A percentile compares a stretch with the other conserved stretches of the same genome.
Evolutionary conservation across 2,888 invertebrate species (phyloP).

Genomic region (Prenolepis imparis): DNA sequence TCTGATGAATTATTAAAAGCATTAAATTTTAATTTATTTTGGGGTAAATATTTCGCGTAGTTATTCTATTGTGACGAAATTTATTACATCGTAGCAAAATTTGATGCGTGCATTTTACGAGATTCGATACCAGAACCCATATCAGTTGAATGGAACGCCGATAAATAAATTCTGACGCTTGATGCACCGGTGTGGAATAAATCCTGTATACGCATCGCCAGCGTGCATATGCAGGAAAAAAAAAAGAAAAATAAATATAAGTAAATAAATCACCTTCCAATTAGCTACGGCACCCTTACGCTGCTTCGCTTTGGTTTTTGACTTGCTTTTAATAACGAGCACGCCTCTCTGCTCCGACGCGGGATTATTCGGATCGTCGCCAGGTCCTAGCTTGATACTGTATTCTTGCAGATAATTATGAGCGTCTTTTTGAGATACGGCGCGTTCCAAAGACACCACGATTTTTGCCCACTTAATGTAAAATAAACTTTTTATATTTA

Average conservation of each 20-base stretch:
- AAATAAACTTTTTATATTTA: constrained; percentile 29
- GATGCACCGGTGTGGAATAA: constrained; percentile 25
- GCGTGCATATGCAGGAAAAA: constrained; percentile 7
- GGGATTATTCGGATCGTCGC: constrained; percentile 91
- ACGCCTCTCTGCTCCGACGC: constrained; percentile 96
- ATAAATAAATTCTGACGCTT: constrained; percentile 60
- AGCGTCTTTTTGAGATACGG: constrained; percentile 95
- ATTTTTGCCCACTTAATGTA: constrained; percentile 98
- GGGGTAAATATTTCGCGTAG: not conserved
- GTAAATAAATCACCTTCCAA: constrained; percentile 93
- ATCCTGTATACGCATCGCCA: constrained; percentile 18
- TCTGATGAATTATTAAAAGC: not conserved
- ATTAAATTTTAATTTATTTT: constrained; percentile 15
- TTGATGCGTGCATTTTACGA: constrained; percentile 36
- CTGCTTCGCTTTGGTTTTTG: constrained; percentile 98
- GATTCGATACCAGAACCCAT: constrained; percentile 30
- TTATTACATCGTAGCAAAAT: constrained; percentile 44
- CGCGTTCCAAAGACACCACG: constrained; percentile 97
- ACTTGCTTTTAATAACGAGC: constrained; percentile 99
- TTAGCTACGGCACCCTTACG: constrained; percentile 97
- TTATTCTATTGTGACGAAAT: constrained; percentile 3
- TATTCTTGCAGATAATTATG: constrained; percentile 97
- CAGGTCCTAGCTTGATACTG: constrained; percentile 95
- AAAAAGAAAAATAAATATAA: constrained; percentile 28
- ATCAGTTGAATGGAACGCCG: constrained; percentile 53